These are phyloP conservation scores for Aselliscus stoliczkanus DNA, from an alignment of 2,797 vertebrate genomes.

Conservation along the genomic window DNA sequence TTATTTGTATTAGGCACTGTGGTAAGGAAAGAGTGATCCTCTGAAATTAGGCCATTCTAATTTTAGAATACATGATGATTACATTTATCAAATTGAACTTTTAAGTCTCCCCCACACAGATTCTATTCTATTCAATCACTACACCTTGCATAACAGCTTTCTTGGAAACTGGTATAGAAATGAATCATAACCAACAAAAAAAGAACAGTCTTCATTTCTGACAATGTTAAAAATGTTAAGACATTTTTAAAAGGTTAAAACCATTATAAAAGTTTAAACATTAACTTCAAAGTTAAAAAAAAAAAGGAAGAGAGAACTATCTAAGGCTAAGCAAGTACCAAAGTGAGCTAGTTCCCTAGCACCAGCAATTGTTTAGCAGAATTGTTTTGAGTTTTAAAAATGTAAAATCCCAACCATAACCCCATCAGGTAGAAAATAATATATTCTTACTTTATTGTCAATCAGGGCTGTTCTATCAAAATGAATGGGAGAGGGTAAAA, in stretches of 20 bases:
- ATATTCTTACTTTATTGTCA: conserved; percentile 4
- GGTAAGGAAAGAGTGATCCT: background rate
- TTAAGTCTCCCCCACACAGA: background rate
- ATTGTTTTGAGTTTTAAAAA: conserved; percentile 9
- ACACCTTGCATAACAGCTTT: conserved; percentile 2
- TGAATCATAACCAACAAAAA: conserved; percentile 45
- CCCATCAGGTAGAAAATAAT: background rate
- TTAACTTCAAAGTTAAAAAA: background rate
- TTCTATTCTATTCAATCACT: conserved; percentile 8
- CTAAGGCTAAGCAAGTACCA: background rate
- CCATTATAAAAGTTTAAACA: conserved; percentile 16
- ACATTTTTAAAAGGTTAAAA: conserved; percentile 39
- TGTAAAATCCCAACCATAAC: background rate
- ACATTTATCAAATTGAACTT: background rate
- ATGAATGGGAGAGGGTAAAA: background rate
- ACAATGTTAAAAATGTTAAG: conserved; percentile 16
- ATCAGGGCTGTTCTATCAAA: background rate
- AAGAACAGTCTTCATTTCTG: conserved; percentile 30
- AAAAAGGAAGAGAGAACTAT: background rate
- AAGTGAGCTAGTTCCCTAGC: background rate
- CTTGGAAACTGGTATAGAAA: conserved; percentile 30
- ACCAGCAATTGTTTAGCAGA: background rate
- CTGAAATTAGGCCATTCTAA: conserved; percentile 25
- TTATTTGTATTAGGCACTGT: background rate
- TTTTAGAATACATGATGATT: background rate